Evolutionary conservation across 2,113 vertebrate species (phyloP).

Genomic region (Anas platyrhynchos): DNA sequence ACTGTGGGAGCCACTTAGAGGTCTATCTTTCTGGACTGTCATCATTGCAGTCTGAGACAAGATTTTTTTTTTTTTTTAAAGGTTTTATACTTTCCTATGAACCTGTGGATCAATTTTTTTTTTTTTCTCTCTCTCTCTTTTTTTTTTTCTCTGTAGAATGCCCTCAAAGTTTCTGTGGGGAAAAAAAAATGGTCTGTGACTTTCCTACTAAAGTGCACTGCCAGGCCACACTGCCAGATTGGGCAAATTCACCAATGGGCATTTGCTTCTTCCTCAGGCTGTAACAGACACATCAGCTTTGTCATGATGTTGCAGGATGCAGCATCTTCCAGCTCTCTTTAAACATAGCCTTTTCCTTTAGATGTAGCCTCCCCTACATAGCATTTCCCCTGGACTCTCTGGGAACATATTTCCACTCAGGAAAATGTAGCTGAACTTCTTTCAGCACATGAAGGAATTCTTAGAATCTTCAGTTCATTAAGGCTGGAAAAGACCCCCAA

Average conservation of each 20-base stretch:
- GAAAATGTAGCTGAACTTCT: neutral
- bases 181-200: neutral
- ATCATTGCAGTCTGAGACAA: neutral
- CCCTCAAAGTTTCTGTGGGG: neutral
- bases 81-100: neutral
- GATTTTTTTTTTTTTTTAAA: neutral
- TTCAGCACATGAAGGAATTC: rapidly evolving
- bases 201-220: neutral
- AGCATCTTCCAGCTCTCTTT: neutral
- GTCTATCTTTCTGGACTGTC: neutral
- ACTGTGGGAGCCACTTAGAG: neutral
- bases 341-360: neutral
- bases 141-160: neutral
- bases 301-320: rapidly evolving
- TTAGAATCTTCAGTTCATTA: no score
- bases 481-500: no score
- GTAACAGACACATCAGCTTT: neutral
- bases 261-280: neutral
- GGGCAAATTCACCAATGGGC: rapidly evolving
- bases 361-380: neutral
- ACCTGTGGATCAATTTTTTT: neutral
- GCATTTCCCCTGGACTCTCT: rapidly evolving
- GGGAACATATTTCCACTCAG: neutral
- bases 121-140: no score
- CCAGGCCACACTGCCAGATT: neutral